These are phyloP conservation scores for Drosophila diplacantha DNA, from an alignment of 2,888 invertebrate species.

Conservation along the genomic window DNA sequence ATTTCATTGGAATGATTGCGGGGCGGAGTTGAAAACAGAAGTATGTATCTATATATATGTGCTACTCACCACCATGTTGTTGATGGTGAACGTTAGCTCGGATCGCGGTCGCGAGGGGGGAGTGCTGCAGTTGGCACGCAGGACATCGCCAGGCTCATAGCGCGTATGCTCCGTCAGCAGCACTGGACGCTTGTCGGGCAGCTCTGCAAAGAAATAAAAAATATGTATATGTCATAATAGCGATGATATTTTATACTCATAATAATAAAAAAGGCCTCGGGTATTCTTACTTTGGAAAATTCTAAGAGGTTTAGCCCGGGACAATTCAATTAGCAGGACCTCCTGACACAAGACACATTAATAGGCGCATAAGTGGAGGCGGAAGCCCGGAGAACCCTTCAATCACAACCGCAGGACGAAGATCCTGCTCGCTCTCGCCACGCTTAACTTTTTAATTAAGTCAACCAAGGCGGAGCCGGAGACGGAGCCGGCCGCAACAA, in stretches of 20 bases:
- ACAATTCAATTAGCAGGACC: constrained; percentile 42
- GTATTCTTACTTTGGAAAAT: background rate
- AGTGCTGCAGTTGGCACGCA: constrained; percentile 89
- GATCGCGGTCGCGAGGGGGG: constrained; percentile 86
- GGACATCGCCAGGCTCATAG: constrained; percentile 85
- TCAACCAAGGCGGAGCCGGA: constrained; percentile 51
- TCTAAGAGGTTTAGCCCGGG: constrained; percentile 8
- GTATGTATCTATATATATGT: background rate
- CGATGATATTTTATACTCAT: background rate
- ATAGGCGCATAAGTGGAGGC: constrained; percentile 42
- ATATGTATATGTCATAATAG: background rate
- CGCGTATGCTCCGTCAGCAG: constrained; percentile 85
- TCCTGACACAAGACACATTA: constrained; percentile 37
- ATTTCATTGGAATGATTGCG: constrained; percentile 26
- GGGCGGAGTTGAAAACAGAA: constrained; percentile 4
- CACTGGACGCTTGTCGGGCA: constrained; percentile 84
- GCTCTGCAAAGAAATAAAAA: constrained; percentile 80
- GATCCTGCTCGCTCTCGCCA: constrained; percentile 25
- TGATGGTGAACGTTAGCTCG: constrained; percentile 86
- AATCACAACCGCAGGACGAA: constrained; percentile 29
- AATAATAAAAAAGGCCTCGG: background rate
- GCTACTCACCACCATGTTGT: constrained; percentile 86
- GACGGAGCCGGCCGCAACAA: constrained; percentile 22
- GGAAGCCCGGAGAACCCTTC: constrained; percentile 29
- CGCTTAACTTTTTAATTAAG: constrained; percentile 72